Conservation (phyloP, 2,797 vertebrate genomes). For the Columba guinea region DNA sequence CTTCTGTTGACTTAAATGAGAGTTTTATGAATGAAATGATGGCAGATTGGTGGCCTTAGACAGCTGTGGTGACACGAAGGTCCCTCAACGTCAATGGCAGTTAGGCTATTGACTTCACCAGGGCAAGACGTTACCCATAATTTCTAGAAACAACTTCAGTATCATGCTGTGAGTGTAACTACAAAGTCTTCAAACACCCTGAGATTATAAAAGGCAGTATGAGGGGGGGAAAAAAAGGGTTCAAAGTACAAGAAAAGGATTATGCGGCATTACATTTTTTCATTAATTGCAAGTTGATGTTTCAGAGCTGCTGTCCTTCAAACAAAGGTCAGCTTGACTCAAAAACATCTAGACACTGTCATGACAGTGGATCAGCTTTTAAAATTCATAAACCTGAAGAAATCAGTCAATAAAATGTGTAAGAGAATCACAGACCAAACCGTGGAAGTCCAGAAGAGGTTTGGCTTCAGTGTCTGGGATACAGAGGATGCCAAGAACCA, state of each 20-base stretch:
- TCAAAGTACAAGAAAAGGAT: neutral
- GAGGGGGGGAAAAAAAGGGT: neutral
- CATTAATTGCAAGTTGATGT: neutral
- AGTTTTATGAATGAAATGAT: conserved; percentile 1
- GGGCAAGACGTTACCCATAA: neutral
- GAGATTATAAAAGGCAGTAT: neutral
- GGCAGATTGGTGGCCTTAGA: neutral
- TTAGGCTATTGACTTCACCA: conserved; percentile 1
- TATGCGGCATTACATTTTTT: neutral
- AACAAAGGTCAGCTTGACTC: neutral
- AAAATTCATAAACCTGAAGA: neutral
- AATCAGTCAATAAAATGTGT: neutral
- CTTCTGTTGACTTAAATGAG: neutral
- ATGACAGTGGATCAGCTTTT: neutral
- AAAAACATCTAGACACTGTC: neutral
- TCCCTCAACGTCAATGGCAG: neutral
- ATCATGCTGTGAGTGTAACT: neutral
- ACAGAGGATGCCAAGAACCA: neutral
- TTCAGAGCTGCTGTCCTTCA: conserved; percentile 3
- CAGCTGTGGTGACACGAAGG: neutral
- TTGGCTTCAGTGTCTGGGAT: neutral
- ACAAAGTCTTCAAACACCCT: neutral
- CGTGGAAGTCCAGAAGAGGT: neutral
- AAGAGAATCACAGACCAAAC: neutral
- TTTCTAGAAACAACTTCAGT: neutral